A percentile compares a stretch with the other conserved stretches of the same genome.
Evolutionary conservation across 2,797 vertebrate genomes (phyloP).

Genomic region (Pangasius krempfi): DNA sequence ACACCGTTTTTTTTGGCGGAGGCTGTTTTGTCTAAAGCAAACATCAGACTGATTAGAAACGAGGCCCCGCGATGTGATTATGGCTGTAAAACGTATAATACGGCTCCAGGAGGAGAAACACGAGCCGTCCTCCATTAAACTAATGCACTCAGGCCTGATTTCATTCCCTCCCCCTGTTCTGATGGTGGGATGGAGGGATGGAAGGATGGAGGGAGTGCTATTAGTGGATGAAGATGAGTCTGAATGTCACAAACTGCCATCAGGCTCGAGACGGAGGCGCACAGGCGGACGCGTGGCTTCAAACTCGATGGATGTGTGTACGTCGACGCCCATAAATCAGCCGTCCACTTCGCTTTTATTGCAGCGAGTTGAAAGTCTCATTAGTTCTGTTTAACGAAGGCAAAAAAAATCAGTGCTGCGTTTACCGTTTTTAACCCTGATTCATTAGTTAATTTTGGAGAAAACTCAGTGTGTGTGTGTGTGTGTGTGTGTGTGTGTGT

Average conservation of each 20-base stretch:
- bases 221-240: conserved; percentile 40
- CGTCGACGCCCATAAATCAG: background rate
- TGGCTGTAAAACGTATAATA: background rate
- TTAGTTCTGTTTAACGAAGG: background rate
- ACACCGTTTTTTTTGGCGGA: background rate
- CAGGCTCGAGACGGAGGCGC: conserved; percentile 24
- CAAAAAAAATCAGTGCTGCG: background rate
- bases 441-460: conserved; percentile 7
- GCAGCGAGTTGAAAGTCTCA: background rate
- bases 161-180: background rate
- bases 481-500: conserved; percentile 12
- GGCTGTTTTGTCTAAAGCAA: background rate
- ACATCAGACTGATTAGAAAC: background rate
- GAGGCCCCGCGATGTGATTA: conserved; percentile 9
- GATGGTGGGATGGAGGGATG: background rate
- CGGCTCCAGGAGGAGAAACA: conserved; percentile 24
- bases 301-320: conserved; percentile 27
- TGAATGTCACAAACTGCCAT: conserved; percentile 42
- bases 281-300: conserved; percentile 38
- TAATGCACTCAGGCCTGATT: conserved; percentile 43
- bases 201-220: background rate
- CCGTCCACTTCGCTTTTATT: conserved; percentile 18
- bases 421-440: background rate
- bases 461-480: background rate
- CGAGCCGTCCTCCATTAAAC: conserved; percentile 37